Percentiles rank a stretch among this genome's conserved stretches.
Conservation (phyloP, 2,113 vertebrate genomes). For the Epinephelus lanceolatus region DNA sequence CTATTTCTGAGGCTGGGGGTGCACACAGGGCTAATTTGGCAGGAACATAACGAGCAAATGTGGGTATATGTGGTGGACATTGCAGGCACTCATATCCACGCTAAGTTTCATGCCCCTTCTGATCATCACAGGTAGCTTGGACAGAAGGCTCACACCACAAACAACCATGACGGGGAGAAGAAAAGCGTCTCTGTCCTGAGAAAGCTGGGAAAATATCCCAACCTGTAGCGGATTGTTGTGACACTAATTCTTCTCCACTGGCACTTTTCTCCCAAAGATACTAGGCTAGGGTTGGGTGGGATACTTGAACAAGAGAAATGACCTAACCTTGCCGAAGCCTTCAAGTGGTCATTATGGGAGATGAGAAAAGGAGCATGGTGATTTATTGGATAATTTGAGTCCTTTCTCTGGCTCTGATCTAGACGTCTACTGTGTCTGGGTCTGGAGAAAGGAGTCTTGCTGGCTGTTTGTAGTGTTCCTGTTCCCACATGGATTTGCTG, state of each 20-base stretch:
- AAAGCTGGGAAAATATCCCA: constrained; percentile 60
- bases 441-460: constrained; percentile 12
- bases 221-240: constrained; percentile 52
- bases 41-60: constrained; percentile 19
- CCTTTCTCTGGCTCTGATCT: constrained; percentile 29
- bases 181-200: constrained; percentile 51
- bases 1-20: constrained; percentile 57
- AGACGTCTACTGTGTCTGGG: constrained; percentile 31
- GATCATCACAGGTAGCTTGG: constrained; percentile 61
- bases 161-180: constrained; percentile 32
- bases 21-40: constrained; percentile 53
- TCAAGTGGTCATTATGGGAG: constrained; percentile 47
- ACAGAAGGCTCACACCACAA: constrained; percentile 19
- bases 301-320: constrained; percentile 36
- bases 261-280: constrained; percentile 34
- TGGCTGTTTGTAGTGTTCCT: constrained; percentile 32
- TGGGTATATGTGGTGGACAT: constrained; percentile 45
- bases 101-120: constrained; percentile 36
- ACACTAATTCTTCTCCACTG: constrained; percentile 56
- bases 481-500: constrained; percentile 67
- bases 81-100: constrained; percentile 20
- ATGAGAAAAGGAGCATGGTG: constrained; percentile 32
- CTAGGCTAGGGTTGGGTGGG: constrained; percentile 25
- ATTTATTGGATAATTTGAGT: constrained; percentile 42
- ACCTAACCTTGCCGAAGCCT: constrained; percentile 38